Evolutionary conservation across 2,113 vertebrate species (phyloP).

Genomic region (Gopherus flavomarginatus): DNA sequence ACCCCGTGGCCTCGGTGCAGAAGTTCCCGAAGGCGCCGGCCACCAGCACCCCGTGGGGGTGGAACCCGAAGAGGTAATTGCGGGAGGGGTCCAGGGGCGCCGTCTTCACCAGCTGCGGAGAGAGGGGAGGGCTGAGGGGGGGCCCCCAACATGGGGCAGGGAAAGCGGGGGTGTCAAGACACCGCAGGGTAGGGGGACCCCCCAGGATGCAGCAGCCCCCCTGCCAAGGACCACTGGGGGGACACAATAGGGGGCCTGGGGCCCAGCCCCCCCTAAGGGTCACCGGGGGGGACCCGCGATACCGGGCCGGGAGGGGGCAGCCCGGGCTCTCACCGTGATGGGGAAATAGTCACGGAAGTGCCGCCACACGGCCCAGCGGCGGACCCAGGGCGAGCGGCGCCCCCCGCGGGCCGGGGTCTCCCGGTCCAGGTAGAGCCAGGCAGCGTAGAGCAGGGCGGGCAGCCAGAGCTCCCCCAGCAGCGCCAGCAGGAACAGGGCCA

Average conservation of each 20-base stretch:
- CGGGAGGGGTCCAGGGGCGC: conserved; percentile 70
- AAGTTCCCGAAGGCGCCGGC: conserved; percentile 83
- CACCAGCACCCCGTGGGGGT: conserved; percentile 82
- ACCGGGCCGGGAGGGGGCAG: too few species aligned
- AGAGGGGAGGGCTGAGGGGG: neutral
- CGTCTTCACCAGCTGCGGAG: conserved; percentile 80
- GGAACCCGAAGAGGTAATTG: conserved; percentile 85
- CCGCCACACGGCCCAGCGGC: conserved; percentile 78
- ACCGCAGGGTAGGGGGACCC: too few species aligned
- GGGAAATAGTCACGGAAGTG: conserved; percentile 82
- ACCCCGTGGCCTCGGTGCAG: conserved; percentile 82
- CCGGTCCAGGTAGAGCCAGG: conserved; percentile 84
- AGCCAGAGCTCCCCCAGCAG: conserved; percentile 80
- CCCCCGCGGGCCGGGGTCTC: conserved; percentile 79
- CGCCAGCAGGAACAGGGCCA: conserved; percentile 59
- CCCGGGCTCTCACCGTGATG: conserved; percentile 74
- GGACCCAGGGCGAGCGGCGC: conserved; percentile 69
- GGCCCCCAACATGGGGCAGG: accelerated
- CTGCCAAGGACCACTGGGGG: too few species aligned
- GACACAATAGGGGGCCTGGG: too few species aligned
- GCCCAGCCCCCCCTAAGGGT: too few species aligned
- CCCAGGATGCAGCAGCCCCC: neutral
- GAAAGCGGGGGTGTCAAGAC: too few species aligned
- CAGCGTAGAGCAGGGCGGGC: conserved; percentile 73
- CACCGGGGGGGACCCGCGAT: too few species aligned